A percentile compares a stretch with the other conserved stretches of the same genome.
Conservation (phyloP, 2,888 invertebrate genomes). For the Polymixis flavicincta region DNA sequence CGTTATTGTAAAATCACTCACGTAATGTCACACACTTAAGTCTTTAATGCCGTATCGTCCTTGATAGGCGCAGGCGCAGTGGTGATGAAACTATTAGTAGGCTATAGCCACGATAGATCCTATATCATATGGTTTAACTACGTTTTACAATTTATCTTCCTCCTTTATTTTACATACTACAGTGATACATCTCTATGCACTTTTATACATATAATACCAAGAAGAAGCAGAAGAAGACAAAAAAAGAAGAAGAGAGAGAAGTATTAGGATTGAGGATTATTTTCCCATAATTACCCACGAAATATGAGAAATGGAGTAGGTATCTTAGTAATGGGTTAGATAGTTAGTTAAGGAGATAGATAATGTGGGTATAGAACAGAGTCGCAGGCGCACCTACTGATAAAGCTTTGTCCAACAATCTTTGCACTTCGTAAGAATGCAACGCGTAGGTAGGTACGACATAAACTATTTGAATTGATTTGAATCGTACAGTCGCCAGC, state of each 20-base stretch:
- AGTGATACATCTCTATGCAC: not conserved
- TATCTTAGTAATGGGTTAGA: not conserved
- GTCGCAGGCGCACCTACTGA: not conserved
- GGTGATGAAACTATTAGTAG: slow-evolving; percentile 54
- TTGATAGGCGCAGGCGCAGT: slow-evolving; percentile 39
- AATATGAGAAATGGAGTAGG: not conserved
- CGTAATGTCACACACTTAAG: slow-evolving; percentile 44
- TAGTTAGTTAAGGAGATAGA: not conserved
- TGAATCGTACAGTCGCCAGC: too few relatives aligned
- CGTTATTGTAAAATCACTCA: slow-evolving; percentile 63
- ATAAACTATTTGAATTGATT: too few relatives aligned
- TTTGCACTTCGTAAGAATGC: not conserved
- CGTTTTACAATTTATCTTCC: not conserved
- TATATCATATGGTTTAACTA: not conserved
- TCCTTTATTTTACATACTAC: not conserved
- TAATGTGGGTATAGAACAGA: not conserved
- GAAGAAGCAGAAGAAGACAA: too few relatives aligned
- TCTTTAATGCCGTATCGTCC: slow-evolving; percentile 46
- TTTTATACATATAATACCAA: too few relatives aligned
- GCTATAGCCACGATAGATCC: slow-evolving; percentile 18
- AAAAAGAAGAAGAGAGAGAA: too few relatives aligned
- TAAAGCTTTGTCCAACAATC: not conserved
- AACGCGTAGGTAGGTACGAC: not conserved
- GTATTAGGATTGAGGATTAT: not conserved
- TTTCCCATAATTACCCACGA: not conserved